A percentile compares a stretch with the other conserved stretches of the same genome.
Conservation (phyloP, 2,113 vertebrate genomes). For the Oreochromis spilurus region DNA sequence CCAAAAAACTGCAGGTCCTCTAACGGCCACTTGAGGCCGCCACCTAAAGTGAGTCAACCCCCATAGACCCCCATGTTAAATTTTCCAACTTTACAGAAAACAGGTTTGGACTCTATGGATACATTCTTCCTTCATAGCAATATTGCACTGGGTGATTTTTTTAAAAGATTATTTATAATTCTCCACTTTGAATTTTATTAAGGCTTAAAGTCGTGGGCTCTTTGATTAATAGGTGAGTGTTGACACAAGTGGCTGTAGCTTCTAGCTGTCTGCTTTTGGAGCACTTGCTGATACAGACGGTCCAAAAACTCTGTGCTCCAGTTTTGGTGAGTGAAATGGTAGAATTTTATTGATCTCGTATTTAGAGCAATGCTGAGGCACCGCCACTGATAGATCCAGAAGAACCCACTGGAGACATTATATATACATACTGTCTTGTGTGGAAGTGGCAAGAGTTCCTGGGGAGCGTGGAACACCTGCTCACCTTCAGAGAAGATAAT, state of each 20-base stretch:
- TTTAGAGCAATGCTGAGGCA: not conserved
- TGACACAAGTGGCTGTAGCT: not conserved
- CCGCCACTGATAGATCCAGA: not conserved
- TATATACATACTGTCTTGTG: not conserved
- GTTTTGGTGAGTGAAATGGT: not conserved
- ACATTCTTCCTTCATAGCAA: not conserved
- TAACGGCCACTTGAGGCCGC: not conserved
- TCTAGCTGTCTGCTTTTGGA: not conserved
- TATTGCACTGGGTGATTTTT: not conserved
- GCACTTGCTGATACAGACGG: not conserved
- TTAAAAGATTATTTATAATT: not conserved
- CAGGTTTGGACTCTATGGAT: not conserved
- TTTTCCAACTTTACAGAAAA: not conserved
- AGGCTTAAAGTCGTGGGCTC: not conserved
- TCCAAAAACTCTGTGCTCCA: not conserved
- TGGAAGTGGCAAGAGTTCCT: not conserved
- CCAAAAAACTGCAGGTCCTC: not conserved
- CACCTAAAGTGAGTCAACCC: not conserved
- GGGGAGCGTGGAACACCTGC: not conserved
- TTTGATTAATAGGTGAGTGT: not conserved
- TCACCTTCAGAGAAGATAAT: not conserved
- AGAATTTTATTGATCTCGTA: not conserved
- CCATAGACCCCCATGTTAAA: not conserved
- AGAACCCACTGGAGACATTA: not conserved
- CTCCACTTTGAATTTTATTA: not conserved